A percentile compares a stretch with the other conserved stretches of the same genome.
These are phyloP conservation scores for Macrochelys suwanniensis DNA, from an alignment of 2,797 vertebrate species.

Conservation along the genomic window DNA sequence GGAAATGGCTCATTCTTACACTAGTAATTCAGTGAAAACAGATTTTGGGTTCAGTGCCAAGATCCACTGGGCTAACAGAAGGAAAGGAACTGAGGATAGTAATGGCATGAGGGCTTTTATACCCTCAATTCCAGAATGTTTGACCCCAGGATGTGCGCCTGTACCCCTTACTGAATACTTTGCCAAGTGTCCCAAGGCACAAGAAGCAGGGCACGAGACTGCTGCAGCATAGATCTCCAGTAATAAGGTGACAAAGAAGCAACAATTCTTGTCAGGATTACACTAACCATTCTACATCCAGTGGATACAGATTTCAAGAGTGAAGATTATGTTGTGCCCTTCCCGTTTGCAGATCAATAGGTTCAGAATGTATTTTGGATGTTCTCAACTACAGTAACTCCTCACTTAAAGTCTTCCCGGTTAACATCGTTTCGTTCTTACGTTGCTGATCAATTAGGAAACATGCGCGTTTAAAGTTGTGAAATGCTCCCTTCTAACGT, in stretches of 20 bases:
- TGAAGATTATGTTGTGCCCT: background rate
- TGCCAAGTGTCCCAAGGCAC: background rate
- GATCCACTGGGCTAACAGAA: background rate
- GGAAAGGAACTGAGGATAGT: background rate
- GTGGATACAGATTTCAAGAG: background rate
- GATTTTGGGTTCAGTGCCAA: background rate
- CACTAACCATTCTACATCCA: background rate
- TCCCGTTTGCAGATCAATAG: background rate
- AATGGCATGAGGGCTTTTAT: background rate
- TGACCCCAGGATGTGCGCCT: background rate
- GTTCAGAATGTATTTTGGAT: background rate
- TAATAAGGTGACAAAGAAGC: background rate
- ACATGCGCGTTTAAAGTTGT: too few relatives aligned
- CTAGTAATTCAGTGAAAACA: background rate
- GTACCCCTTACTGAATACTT: background rate
- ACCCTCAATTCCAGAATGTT: background rate
- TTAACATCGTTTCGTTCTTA: too few relatives aligned
- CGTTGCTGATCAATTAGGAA: too few relatives aligned
- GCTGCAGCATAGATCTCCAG: background rate
- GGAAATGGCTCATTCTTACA: background rate
- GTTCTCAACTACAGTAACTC: background rate
- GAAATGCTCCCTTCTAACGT: too few relatives aligned
- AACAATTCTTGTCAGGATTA: background rate
- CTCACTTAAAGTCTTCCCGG: too few relatives aligned
- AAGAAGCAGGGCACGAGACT: background rate